Conservation (phyloP, 1,140 invertebrate genomes). For the Halictus rubicundus region DNA sequence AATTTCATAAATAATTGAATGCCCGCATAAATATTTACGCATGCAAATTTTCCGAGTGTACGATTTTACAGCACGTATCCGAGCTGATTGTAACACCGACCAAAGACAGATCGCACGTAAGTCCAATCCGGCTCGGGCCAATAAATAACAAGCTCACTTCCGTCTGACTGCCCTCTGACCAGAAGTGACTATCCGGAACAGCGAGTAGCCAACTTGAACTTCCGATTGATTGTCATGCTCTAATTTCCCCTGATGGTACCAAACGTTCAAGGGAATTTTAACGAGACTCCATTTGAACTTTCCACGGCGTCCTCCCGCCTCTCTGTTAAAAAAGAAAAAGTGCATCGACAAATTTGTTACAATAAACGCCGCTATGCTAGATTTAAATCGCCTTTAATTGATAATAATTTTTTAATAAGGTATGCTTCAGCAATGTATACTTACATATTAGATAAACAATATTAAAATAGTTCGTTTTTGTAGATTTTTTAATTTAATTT, state of each 20-base stretch:
- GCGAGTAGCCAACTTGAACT: background rate
- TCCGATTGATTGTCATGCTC: slow-evolving; percentile 4
- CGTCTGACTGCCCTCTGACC: background rate
- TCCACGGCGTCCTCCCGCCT: background rate
- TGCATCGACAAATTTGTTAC: too few species aligned
- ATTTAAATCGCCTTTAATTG: too few species aligned
- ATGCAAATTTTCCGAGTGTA: background rate
- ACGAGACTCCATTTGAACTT: background rate
- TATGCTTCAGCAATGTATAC: too few species aligned
- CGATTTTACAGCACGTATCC: background rate
- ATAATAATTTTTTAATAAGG: too few species aligned
- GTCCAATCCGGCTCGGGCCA: too few species aligned
- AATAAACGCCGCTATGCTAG: too few species aligned
- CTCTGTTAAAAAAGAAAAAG: background rate
- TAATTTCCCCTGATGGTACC: background rate
- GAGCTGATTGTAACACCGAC: background rate
- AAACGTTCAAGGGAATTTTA: background rate
- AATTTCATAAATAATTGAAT: background rate
- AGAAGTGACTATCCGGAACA: background rate
- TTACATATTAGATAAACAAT: too few species aligned
- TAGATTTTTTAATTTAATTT: too few species aligned
- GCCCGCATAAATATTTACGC: background rate
- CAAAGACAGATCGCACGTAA: background rate
- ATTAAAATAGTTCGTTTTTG: too few species aligned
- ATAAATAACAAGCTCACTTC: slow-evolving; percentile 10